phyloP scores from a whole-genome alignment of 2,797 vertebrate genomes.

The Vespertilio murinus region DNA sequence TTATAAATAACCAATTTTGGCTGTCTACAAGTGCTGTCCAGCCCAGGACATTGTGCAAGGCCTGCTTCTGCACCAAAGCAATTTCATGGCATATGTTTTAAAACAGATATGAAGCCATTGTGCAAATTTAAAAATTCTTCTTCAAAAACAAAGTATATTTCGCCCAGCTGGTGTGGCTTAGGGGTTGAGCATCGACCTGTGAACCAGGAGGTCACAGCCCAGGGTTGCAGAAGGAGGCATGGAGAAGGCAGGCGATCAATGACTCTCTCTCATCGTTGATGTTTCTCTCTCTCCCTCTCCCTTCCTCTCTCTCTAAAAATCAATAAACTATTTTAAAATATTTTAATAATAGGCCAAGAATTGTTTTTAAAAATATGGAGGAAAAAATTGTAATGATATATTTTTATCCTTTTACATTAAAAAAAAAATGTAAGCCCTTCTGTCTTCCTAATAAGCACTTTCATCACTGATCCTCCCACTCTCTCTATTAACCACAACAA shows the following conservation, averaged over 20 bases:
- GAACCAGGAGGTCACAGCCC: not conserved
- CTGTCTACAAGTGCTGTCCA: slow-evolving; percentile 50
- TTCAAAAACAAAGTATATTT: slow-evolving; percentile 52
- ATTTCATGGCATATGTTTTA: slow-evolving; percentile 70
- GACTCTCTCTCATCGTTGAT: not conserved
- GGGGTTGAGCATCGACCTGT: not conserved
- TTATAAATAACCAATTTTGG: slow-evolving; percentile 14
- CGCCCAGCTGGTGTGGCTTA: not conserved
- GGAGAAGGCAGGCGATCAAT: not conserved
- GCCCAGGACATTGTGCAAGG: slow-evolving; percentile 34
- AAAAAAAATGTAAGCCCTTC: slow-evolving; percentile 56
- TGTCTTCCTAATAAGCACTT: slow-evolving; percentile 65
- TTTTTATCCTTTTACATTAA: slow-evolving; percentile 24
- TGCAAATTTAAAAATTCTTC: not conserved
- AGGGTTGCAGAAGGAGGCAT: not conserved
- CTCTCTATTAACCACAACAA: slow-evolving; percentile 57
- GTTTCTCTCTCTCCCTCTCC: not conserved
- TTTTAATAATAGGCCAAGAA: not conserved
- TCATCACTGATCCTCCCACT: slow-evolving; percentile 56
- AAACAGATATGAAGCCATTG: slow-evolving; percentile 25
- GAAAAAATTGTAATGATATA: not conserved
- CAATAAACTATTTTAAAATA: not conserved
- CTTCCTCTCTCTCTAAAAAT: not conserved
- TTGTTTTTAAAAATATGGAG: slow-evolving; percentile 56
- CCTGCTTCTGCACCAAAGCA: slow-evolving; percentile 71